Base-by-base conservation (phyloP, 37 sponge, comb jelly and placozoan genomes). In the Dysidea cf. avara region DNA sequence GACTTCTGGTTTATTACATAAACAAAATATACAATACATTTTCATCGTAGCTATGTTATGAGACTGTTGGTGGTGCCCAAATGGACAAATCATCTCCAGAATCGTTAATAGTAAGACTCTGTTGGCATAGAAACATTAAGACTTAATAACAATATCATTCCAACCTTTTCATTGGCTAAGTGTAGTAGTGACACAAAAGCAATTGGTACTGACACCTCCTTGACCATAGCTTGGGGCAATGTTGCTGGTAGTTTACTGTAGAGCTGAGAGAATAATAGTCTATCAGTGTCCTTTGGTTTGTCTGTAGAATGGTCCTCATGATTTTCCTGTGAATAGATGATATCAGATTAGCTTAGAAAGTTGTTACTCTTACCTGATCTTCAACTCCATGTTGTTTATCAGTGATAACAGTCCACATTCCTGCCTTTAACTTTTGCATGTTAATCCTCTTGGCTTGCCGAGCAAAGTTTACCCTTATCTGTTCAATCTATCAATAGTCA, bases 91-190 rank as follows among this genome's bases (percentile, higher is more conserved):
- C 46, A 43, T 43, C 46, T 43, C 7, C 9, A 43, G 46, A 43
- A 43, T 43, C 9, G 46, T 9, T 43, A 9, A 43, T 43, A 9
- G 46, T 43, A 43, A 43, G 46, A 43, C 9, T 43, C 46, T 43
- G 9, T 43, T 12, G 46, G 5, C 5, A 12, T 12, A 43, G 46
- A 43, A 43, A 43, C 46, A 43, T 9, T 12, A 43, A 12, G 9
- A 43, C 9, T 43, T 43, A 43, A 12, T 43, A 9, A 43, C 46
- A 12, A 9, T 12, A 43, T 12, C 7, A 12, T 5, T 43, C 5
- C 9, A 12, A 87, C 93, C 93, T 92, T 87, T 51, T 95, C 96
- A 79, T 95, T 95, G 7, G 92, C 92, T 14, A 95, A 73, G 49
- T 95, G 96, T 14, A 95, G 83, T 0, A 95, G 72, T 50, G 92